A percentile compares a stretch with the other conserved stretches of the same genome.
These are phyloP conservation scores for Malthinus flaveolus DNA, from an alignment of 2,888 invertebrate species.

Conservation along the genomic window DNA sequence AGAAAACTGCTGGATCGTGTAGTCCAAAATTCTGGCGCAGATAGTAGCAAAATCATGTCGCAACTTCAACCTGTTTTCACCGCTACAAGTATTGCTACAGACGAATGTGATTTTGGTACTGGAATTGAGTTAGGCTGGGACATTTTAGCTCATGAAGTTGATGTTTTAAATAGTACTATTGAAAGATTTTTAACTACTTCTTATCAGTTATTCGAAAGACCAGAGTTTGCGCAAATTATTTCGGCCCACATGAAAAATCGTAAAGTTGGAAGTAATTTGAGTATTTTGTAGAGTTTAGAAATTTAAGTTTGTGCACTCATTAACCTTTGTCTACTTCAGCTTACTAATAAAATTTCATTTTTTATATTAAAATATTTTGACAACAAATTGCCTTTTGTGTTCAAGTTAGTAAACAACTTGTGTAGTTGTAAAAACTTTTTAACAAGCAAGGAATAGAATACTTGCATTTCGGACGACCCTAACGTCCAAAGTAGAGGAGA, in stretches of 20 bases:
- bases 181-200: slow-evolving; percentile 70
- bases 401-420: too few species aligned
- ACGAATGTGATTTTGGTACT: slow-evolving; percentile 95
- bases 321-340: too few species aligned
- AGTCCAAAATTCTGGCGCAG: slow-evolving; percentile 62
- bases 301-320: too few species aligned
- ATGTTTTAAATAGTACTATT: slow-evolving; percentile 68
- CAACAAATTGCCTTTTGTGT: too few species aligned
- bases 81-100: slow-evolving; percentile 84
- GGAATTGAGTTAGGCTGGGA: slow-evolving; percentile 87
- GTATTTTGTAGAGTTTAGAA: slow-evolving; percentile 46
- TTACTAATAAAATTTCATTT: too few species aligned
- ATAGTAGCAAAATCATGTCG: slow-evolving; percentile 65
- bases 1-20: slow-evolving; percentile 71
- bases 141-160: slow-evolving; percentile 76
- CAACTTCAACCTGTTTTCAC: slow-evolving; percentile 81
- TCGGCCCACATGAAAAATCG: slow-evolving; percentile 75
- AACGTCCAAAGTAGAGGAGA: too few species aligned
- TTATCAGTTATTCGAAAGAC: slow-evolving; percentile 75
- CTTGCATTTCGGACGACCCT: too few species aligned
- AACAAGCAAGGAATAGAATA: too few species aligned
- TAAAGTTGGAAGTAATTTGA: slow-evolving; percentile 60
- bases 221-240: slow-evolving; percentile 73
- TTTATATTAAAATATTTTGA: too few species aligned
- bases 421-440: too few species aligned